phyloP scores from a whole-genome alignment of 2,113 vertebrate genomes.

The Ameiurus melas region DNA sequence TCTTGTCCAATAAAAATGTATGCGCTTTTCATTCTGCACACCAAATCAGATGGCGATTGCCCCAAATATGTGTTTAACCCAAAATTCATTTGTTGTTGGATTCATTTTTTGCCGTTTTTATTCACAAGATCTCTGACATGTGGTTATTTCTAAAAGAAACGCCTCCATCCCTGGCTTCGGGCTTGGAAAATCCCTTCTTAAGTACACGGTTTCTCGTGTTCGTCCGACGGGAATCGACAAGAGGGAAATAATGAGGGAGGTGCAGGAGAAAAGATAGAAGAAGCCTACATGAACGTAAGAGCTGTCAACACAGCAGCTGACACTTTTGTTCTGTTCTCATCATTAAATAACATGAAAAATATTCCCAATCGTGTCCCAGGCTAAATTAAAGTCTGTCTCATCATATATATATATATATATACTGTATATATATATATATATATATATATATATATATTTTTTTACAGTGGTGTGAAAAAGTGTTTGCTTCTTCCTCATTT shows the following conservation, averaged over 20 bases:
- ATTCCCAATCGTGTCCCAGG: too few relatives aligned
- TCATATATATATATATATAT: neutral
- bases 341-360: neutral
- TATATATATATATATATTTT: neutral
- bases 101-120: neutral
- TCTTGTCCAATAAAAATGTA: neutral
- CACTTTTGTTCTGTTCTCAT: neutral
- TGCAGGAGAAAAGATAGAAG: constrained; percentile 17
- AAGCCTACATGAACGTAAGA: neutral
- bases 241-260: constrained; percentile 46
- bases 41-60: neutral
- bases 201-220: neutral
- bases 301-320: neutral
- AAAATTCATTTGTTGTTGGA: neutral
- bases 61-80: neutral
- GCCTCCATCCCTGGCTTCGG: neutral
- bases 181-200: neutral
- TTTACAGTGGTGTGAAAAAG: too few relatives aligned
- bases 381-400: neutral
- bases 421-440: neutral
- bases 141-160: neutral
- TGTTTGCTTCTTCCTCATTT: too few relatives aligned
- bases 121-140: neutral
- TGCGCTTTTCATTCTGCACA: neutral
- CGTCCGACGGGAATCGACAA: constrained; percentile 21